phyloP scores from a whole-genome alignment of 2,797 vertebrate genomes.

The Otus scops region DNA sequence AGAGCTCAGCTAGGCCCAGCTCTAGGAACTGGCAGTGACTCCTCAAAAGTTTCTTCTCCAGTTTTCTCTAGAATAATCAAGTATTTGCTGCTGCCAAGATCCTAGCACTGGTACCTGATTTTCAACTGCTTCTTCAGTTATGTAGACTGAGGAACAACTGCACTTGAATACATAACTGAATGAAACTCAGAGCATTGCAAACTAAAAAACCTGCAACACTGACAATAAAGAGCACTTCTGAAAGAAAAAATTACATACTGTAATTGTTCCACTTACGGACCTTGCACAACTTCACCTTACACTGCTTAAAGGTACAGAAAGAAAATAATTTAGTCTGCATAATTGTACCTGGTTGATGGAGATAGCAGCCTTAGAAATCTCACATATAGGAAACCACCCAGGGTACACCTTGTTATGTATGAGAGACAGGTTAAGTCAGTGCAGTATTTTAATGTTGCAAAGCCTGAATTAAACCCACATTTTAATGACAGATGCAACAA shows the following conservation, averaged over 20 bases:
- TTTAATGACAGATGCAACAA: background rate
- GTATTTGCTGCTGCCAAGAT: background rate
- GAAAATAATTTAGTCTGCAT: accelerated
- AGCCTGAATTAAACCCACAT: background rate
- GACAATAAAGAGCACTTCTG: background rate
- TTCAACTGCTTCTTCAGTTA: background rate
- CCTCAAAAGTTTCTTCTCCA: background rate
- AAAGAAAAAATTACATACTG: background rate
- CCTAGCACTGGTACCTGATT: background rate
- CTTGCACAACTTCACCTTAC: background rate
- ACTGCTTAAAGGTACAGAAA: background rate
- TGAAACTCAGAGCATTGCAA: accelerated
- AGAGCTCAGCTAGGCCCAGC: background rate
- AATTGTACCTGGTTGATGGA: background rate
- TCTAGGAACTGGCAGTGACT: background rate
- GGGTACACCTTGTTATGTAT: background rate
- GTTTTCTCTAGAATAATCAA: background rate
- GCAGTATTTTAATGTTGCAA: background rate
- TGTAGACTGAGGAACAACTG: background rate
- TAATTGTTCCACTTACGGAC: background rate
- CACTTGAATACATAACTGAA: background rate
- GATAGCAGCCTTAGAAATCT: background rate
- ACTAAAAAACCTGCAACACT: background rate
- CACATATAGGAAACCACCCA: background rate
- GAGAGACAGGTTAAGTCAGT: background rate